phyloP scores from a whole-genome alignment of 1,140 invertebrate species.

The Pinna nobilis region DNA sequence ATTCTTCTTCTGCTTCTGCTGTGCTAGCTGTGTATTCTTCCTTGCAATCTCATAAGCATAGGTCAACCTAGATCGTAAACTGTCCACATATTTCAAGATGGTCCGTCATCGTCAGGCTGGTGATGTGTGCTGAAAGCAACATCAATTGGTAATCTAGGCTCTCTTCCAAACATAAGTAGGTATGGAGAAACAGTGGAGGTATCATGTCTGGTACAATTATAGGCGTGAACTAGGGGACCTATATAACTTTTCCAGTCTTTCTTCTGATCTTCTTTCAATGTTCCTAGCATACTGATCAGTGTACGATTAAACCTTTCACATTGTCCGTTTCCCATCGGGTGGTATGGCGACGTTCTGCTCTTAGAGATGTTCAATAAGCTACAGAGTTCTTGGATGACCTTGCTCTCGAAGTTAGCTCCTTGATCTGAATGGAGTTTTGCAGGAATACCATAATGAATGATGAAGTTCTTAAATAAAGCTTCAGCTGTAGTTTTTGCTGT shows the following conservation, averaged over 20 bases:
- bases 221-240: conserved; percentile 35
- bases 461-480: conserved; percentile 28
- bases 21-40: too few relatives aligned
- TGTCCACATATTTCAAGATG: too few relatives aligned
- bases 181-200: conserved; percentile 29
- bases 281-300: conserved; percentile 35
- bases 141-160: conserved; percentile 40
- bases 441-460: conserved; percentile 30
- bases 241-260: conserved; percentile 38
- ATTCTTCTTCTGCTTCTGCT: too few relatives aligned
- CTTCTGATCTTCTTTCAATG: conserved; percentile 35
- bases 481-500: conserved; percentile 26
- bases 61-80: too few relatives aligned
- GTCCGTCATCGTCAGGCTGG: too few relatives aligned
- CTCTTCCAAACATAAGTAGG: conserved; percentile 42
- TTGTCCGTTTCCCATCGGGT: conserved; percentile 2
- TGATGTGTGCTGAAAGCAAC: too few relatives aligned
- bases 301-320: conserved; percentile 5
- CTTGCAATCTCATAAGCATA: too few relatives aligned
- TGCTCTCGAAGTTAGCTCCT: conserved; percentile 40
- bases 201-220: conserved; percentile 39
- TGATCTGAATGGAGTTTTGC: conserved; percentile 29
- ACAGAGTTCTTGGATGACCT: conserved; percentile 36
- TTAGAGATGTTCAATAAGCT: conserved; percentile 38
- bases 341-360: conserved; percentile 39